These are phyloP conservation scores for Hypercompe scribonia DNA, from an alignment of 2,888 invertebrate genomes.

Conservation along the genomic window DNA sequence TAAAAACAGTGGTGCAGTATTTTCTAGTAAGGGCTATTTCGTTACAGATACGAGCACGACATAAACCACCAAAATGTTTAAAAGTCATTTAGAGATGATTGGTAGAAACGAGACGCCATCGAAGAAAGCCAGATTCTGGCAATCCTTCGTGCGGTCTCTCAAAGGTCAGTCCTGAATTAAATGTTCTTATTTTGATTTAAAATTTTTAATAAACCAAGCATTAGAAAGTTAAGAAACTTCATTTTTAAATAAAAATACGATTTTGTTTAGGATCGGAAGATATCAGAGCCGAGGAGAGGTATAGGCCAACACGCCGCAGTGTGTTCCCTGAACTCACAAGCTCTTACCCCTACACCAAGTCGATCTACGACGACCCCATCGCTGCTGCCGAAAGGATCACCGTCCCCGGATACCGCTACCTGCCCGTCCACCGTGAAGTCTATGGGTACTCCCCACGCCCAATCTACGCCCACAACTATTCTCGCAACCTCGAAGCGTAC, in stretches of 20 bases:
- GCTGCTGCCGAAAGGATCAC: constrained; percentile 94
- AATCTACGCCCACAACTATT: constrained; percentile 95
- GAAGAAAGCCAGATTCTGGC: constrained; percentile 98
- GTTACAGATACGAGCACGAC: constrained; percentile 92
- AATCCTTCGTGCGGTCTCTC: constrained; percentile 96
- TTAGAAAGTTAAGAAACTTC: background rate
- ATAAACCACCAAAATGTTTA: constrained; percentile 93
- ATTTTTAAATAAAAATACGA: background rate
- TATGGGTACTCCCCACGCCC: constrained; percentile 96
- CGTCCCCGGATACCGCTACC: constrained; percentile 95
- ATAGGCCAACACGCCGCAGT: constrained; percentile 90
- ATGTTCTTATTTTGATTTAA: background rate
- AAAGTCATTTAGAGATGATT: constrained; percentile 97
- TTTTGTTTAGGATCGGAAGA: constrained; percentile 92
- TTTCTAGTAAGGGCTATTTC: constrained; percentile 40
- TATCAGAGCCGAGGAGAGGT: constrained; percentile 95
- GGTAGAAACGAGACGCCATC: constrained; percentile 96
- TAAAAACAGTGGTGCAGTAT: background rate
- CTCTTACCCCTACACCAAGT: constrained; percentile 93
- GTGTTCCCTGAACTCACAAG: constrained; percentile 91
- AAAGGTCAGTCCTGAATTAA: constrained; percentile 89
- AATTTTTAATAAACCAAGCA: background rate
- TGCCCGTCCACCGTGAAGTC: constrained; percentile 95
- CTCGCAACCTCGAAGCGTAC: constrained; percentile 90
- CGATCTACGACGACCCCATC: constrained; percentile 94